phyloP scores from a whole-genome alignment of 2,113 vertebrate species.

The Mastomys natalensis region DNA sequence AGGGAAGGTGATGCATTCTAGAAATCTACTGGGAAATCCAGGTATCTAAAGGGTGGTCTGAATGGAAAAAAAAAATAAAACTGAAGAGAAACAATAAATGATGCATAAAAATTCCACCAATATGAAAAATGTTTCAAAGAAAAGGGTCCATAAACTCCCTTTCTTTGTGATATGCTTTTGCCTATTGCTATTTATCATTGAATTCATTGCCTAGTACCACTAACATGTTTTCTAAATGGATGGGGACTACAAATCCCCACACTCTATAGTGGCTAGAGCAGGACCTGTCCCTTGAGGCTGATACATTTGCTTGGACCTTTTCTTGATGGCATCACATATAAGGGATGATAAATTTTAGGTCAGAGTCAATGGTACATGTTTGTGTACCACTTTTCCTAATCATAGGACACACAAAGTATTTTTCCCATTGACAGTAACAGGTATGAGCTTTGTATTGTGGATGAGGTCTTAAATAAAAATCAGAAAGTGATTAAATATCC shows the following conservation, averaged over 20 bases:
- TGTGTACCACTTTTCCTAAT: fast-evolving
- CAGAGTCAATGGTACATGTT: fast-evolving
- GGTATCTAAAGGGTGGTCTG: neutral
- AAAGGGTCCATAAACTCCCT: neutral
- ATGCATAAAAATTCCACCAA: neutral
- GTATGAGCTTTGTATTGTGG: neutral
- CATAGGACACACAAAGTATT: too few species aligned
- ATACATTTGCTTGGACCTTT: neutral
- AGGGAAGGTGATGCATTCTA: neutral
- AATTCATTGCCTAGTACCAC: neutral
- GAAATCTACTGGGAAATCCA: neutral
- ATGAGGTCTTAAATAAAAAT: neutral
- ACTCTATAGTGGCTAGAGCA: neutral
- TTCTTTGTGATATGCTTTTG: neutral
- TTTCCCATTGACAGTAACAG: neutral
- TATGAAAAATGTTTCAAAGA: neutral
- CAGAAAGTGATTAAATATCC: neutral
- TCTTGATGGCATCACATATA: neutral
- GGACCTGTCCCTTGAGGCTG: neutral
- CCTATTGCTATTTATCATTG: neutral
- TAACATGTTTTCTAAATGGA: neutral
- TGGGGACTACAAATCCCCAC: neutral
- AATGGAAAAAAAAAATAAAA: neutral
- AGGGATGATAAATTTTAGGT: neutral
- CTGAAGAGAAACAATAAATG: neutral